These are phyloP conservation scores for Agapostemon virescens DNA, from an alignment of 2,888 invertebrate species.

Conservation along the genomic window DNA sequence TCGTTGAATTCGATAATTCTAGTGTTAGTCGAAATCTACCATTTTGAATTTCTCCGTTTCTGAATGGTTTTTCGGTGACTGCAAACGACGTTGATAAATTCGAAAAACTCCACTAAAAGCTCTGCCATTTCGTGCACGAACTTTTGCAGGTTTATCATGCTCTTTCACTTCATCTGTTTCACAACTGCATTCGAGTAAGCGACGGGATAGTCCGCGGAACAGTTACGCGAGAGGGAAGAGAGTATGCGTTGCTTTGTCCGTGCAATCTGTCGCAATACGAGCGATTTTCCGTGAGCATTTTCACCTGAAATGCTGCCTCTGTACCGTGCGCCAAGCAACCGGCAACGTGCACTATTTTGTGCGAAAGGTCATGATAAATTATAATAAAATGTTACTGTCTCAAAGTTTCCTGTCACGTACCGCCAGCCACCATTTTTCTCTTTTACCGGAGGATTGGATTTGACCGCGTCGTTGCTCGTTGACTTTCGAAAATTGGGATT, in stretches of 20 bases:
- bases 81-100: no score
- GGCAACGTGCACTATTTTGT: conserved; percentile 25
- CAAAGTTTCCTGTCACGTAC: conserved; percentile 54
- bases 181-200: not conserved
- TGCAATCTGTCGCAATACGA: not conserved
- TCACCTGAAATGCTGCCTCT: not conserved
- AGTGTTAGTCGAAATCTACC: no score
- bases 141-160: not conserved
- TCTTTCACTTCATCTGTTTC: not conserved
- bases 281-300: not conserved
- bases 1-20: no score
- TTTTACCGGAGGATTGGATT: not conserved
- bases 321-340: not conserved
- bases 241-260: not conserved
- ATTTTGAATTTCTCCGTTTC: no score
- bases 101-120: not conserved
- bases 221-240: not conserved
- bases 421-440: not conserved
- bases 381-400: conserved; percentile 38
- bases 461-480: not conserved
- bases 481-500: not conserved
- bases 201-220: not conserved
- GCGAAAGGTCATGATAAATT: conserved; percentile 57
- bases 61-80: no score
- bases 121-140: not conserved